Conservation (phyloP, 1,140 invertebrate species). For the Zaprionus camerounensis region DNA sequence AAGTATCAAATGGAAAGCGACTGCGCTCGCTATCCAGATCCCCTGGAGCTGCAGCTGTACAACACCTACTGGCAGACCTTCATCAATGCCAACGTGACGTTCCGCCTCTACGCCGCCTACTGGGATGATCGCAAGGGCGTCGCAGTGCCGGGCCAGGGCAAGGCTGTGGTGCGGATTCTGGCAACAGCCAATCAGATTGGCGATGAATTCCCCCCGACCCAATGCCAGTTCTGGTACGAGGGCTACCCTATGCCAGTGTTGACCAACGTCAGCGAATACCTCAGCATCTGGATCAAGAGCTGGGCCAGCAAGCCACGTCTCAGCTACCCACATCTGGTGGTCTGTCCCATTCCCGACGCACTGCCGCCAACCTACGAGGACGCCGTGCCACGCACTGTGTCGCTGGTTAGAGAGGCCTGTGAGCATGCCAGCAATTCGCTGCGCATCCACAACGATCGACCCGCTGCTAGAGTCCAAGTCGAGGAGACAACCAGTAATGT, state of each 20-base stretch:
- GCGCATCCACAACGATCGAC: slow-evolving; percentile 89
- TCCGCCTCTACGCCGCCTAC: slow-evolving; percentile 94
- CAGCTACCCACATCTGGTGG: slow-evolving; percentile 94
- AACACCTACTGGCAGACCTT: slow-evolving; percentile 90
- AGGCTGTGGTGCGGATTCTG: slow-evolving; percentile 88
- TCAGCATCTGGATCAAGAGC: slow-evolving; percentile 94
- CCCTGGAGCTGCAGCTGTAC: slow-evolving; percentile 62
- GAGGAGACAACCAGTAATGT: slow-evolving; percentile 78
- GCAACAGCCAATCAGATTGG: slow-evolving; percentile 93
- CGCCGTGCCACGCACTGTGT: slow-evolving; percentile 90
- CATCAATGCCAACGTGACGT: slow-evolving; percentile 91
- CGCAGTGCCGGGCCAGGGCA: slow-evolving; percentile 77
- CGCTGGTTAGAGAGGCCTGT: slow-evolving; percentile 91
- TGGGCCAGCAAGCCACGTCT: slow-evolving; percentile 95
- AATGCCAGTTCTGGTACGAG: slow-evolving; percentile 95
- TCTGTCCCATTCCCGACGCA: slow-evolving; percentile 91
- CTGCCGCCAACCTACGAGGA: slow-evolving; percentile 85
- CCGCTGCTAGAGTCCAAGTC: background rate
- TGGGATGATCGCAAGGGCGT: slow-evolving; percentile 91
- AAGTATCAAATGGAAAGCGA: slow-evolving; percentile 22
- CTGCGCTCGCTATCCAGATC: slow-evolving; percentile 62
- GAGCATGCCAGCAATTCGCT: slow-evolving; percentile 93
- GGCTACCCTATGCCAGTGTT: slow-evolving; percentile 89
- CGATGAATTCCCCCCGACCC: slow-evolving; percentile 88
- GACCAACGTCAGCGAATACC: slow-evolving; percentile 91